phyloP scores from a whole-genome alignment of 2,888 invertebrate genomes.

The Halictus quadricinctus region DNA sequence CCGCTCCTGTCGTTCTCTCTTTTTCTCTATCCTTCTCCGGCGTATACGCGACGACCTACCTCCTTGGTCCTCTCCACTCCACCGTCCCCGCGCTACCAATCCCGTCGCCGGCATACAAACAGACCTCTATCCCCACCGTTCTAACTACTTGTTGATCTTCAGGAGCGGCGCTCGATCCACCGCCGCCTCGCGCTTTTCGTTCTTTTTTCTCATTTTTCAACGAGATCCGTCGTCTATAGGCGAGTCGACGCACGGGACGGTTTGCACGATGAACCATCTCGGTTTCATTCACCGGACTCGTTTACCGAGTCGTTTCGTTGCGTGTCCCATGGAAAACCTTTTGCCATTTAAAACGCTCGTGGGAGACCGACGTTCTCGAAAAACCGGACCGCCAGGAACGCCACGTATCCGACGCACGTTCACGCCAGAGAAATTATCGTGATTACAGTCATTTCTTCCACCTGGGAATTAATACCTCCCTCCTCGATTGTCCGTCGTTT shows the following conservation, averaged over 20 bases:
- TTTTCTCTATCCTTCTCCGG: slow-evolving; percentile 3
- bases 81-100: slow-evolving; percentile 40
- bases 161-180: slow-evolving; percentile 58
- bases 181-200: slow-evolving; percentile 14
- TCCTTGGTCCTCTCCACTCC: slow-evolving; percentile 19
- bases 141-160: slow-evolving; percentile 75
- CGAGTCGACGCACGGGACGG: background rate
- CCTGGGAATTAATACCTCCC: slow-evolving; percentile 40
- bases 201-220: background rate
- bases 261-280: background rate
- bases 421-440: slow-evolving; percentile 54
- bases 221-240: background rate
- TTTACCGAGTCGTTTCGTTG: background rate
- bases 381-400: slow-evolving; percentile 22
- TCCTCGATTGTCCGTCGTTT: background rate
- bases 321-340: background rate
- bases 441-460: slow-evolving; percentile 60
- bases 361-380: slow-evolving; percentile 1
- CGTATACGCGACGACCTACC: background rate
- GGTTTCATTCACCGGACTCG: background rate
- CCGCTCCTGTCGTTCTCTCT: background rate
- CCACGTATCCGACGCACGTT: slow-evolving; percentile 61
- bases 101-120: slow-evolving; percentile 65
- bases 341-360: background rate
- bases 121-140: slow-evolving; percentile 59